phyloP scores from a whole-genome alignment of 2,113 vertebrate genomes.

The Odocoileus virginianus region DNA sequence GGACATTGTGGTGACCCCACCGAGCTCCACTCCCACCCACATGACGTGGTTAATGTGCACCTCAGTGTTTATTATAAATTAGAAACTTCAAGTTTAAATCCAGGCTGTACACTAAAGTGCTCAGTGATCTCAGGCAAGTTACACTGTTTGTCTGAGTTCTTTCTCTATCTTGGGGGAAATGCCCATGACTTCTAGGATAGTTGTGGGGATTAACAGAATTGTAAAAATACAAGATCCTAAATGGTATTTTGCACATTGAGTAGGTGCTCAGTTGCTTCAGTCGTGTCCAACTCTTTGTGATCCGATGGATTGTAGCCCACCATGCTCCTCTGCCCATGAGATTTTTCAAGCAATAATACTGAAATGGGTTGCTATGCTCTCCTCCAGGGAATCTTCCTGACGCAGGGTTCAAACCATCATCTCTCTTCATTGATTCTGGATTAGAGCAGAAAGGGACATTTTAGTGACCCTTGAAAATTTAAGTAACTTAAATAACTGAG shows the following conservation, averaged over 20 bases:
- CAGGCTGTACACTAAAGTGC: neutral
- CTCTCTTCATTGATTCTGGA: neutral
- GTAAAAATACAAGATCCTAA: neutral
- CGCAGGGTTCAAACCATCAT: too few relatives aligned
- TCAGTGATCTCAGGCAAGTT: neutral
- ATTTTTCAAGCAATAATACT: neutral
- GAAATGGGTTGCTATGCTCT: neutral
- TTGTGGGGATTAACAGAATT: neutral
- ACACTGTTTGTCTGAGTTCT: neutral
- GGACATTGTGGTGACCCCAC: neutral
- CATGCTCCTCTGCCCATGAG: fast-evolving
- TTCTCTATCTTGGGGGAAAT: neutral
- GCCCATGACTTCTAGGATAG: fast-evolving
- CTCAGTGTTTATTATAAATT: fast-evolving
- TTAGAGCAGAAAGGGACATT: neutral
- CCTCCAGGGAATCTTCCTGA: neutral
- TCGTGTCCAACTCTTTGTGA: neutral
- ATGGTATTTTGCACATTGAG: neutral
- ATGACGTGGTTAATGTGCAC: neutral
- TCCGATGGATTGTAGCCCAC: neutral
- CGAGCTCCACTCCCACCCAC: neutral
- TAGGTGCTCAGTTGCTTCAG: neutral
- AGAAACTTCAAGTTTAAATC: neutral
- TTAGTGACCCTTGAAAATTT: neutral
- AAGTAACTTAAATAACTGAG: neutral